phyloP scores from a whole-genome alignment of 2,113 vertebrate genomes.

The Upupa epops region DNA sequence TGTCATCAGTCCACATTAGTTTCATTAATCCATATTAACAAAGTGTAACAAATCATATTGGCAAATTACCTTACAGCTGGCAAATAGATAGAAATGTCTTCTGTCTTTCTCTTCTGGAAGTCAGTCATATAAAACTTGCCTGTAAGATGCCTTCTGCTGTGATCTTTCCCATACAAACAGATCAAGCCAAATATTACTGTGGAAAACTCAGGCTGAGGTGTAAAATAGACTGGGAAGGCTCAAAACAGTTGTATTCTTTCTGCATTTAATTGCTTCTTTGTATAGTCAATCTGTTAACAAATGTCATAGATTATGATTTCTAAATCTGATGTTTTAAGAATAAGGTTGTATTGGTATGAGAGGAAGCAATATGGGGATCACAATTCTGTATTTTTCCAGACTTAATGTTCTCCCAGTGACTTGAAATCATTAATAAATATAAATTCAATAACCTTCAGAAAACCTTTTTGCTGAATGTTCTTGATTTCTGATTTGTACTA shows the following conservation, averaged over 20 bases:
- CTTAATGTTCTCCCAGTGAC: not conserved
- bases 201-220: not conserved
- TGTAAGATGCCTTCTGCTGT: not conserved
- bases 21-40: not conserved
- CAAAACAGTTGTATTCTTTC: not conserved
- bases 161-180: not conserved
- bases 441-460: constrained; percentile 41
- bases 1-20: not conserved
- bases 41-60: not conserved
- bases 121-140: not conserved
- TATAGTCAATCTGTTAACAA: not conserved
- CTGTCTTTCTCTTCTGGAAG: not conserved
- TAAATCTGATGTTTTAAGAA: not conserved
- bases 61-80: not conserved
- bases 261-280: not conserved
- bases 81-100: not conserved
- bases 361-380: not conserved
- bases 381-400: not conserved
- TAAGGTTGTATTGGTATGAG: not conserved
- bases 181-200: not conserved
- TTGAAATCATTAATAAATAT: constrained; percentile 45
- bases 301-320: not conserved
- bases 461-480: constrained; percentile 6
- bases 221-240: not conserved
- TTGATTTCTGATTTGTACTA: constrained; percentile 27